Base-by-base conservation (phyloP, 2,888 invertebrate species). In the Tiphia femorata region DNA sequence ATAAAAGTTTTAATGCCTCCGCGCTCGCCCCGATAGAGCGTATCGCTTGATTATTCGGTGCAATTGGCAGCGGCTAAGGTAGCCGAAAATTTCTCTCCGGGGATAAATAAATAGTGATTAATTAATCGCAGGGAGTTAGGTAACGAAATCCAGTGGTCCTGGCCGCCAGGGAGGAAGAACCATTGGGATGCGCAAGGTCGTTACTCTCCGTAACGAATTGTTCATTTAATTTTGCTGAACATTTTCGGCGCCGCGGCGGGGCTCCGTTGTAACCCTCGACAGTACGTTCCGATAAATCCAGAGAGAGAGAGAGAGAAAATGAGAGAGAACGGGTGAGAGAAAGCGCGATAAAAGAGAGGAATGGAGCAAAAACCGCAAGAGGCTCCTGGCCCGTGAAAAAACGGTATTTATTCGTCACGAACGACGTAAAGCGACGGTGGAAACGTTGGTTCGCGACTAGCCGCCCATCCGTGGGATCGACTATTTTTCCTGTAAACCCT, bases 211-310 rank as follows among this genome's bases (percentile, higher is more conserved):
- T 66, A 67, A 73, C 77, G 76, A 75, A 77, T 77, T 67, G 75
- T 77, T 76, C 76, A 68, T 76, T 78, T 76, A 74, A 77, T 77
- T 77, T 75, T 68, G 62, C 66, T 65, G 72, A 71, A 77, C 78
- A 76, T 77, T 76, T 74, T 65, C 70, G 69, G 58, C 57, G 59
- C 58, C 68, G 58, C 62, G 55, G 38, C 52, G 67, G 61, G 48
- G 37, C 58, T 59, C 55, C 33, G 30, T 58, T 60, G 58, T 54
- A 52, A 49, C 46, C 42, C 61, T 47, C 48, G 49, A 62, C 63
- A 62, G 44, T 48, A 56, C 64, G 62, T 63, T 55, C 49, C 67
- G 62, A 63, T 66, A 62, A 63, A 70, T 67, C 59, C 64, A 53
- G 49, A 42, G 50, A 44, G 40, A 53, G 8, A 2, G 25, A 6